Conservation (phyloP, 2,113 vertebrate species). For the Calidris pugnax region DNA sequence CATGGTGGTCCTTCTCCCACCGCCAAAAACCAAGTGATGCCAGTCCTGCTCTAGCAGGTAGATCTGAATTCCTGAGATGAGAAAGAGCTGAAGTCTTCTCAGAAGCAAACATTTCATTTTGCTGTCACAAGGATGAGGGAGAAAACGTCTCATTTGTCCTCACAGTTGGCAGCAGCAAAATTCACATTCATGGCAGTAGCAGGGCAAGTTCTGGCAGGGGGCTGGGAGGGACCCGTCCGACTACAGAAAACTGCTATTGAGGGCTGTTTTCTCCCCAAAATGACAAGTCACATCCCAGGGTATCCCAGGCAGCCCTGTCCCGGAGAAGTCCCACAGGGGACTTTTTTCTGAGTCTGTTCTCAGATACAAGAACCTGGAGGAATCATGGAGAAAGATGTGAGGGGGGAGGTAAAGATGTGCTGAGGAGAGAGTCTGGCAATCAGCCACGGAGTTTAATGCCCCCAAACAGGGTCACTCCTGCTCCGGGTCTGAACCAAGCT, state of each 20-base stretch:
- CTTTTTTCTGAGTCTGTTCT: not conserved
- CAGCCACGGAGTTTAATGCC: not conserved
- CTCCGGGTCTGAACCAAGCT: not conserved
- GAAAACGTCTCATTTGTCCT: not conserved
- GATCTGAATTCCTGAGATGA: too few species aligned
- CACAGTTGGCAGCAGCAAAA: not conserved
- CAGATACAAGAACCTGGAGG: not conserved
- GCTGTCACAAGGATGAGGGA: not conserved
- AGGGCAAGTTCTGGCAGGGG: not conserved
- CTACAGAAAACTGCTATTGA: rapidly evolving
- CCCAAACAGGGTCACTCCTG: not conserved
- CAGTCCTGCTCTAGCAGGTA: not conserved
- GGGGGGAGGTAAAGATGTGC: not conserved
- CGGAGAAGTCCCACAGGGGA: not conserved
- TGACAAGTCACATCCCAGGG: not conserved
- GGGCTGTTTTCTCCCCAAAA: not conserved
- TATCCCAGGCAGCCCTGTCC: not conserved
- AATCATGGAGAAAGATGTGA: rapidly evolving
- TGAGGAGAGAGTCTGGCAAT: not conserved
- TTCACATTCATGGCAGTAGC: not conserved
- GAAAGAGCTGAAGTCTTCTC: not conserved
- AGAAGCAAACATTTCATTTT: not conserved
- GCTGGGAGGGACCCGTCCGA: not conserved
- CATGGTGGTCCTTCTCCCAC: not conserved
- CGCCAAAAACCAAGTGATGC: not conserved